Evolutionary conservation across 1,140 invertebrate species (phyloP).

Genomic region (Oscheius sp.): DNA sequence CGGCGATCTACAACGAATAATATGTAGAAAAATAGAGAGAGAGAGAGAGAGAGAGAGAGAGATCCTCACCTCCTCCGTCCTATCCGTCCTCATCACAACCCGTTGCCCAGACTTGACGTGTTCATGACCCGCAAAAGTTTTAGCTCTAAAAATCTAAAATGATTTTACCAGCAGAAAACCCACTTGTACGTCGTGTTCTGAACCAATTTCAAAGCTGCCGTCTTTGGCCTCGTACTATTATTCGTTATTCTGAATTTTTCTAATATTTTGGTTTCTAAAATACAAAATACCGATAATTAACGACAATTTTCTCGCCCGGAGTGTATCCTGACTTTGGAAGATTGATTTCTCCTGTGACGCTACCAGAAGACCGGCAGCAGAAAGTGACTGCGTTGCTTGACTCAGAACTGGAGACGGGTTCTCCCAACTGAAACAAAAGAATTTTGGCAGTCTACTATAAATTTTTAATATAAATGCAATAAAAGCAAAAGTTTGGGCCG

Average conservation of each 20-base stretch:
- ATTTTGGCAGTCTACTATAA: conserved; percentile 2
- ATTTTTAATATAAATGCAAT: too few species aligned
- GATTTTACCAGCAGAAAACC: neutral
- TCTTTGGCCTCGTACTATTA: conserved; percentile 21
- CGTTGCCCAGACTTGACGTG: conserved; percentile 43
- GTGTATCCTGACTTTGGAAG: conserved; percentile 54
- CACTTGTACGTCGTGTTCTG: conserved; percentile 58
- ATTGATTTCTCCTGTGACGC: conserved; percentile 45
- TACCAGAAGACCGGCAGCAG: conserved; percentile 53
- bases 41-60: too few species aligned
- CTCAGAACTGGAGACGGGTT: conserved; percentile 45
- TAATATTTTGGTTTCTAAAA: neutral
- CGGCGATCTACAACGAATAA: neutral
- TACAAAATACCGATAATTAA: conserved; percentile 35
- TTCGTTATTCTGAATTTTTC: conserved; percentile 21
- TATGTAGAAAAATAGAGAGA: neutral
- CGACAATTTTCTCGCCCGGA: conserved; percentile 51
- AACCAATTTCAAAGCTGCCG: conserved; percentile 36
- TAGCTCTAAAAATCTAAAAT: conserved; percentile 49
- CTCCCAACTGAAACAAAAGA: conserved; percentile 41
- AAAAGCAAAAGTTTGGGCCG: too few species aligned
- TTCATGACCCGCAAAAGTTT: conserved; percentile 58
- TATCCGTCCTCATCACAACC: conserved; percentile 23
- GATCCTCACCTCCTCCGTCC: conserved; percentile 23
- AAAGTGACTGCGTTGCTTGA: conserved; percentile 52